Evolutionary conservation across 35 echinoderm and acorn worm species (phyloP).

Genomic region (Ptychodera flava): DNA sequence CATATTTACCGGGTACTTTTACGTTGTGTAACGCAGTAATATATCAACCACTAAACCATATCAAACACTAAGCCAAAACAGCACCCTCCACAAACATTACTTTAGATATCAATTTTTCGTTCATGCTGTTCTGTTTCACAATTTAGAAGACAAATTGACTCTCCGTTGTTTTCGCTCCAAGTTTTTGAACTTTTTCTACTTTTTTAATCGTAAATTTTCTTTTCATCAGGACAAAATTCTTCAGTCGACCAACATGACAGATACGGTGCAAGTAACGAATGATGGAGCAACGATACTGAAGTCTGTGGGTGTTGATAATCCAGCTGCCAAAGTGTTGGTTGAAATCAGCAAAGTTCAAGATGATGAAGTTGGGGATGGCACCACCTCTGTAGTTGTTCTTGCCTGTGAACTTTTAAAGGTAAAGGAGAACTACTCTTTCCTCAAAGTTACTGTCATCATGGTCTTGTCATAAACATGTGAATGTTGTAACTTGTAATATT

Average conservation of each 20-base stretch:
- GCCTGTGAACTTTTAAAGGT: constrained; percentile 95
- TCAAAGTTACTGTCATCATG: neutral
- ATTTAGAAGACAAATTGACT: too few relatives aligned
- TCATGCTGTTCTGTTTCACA: too few relatives aligned
- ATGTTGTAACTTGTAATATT: too few relatives aligned
- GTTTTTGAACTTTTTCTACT: too few relatives aligned
- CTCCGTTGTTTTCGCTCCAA: too few relatives aligned
- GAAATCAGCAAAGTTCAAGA: constrained; percentile 98
- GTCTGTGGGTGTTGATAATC: constrained; percentile 83
- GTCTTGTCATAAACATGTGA: neutral
- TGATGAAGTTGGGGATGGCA: constrained; percentile 99
- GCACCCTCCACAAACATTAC: too few relatives aligned
- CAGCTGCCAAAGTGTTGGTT: constrained; percentile 86
- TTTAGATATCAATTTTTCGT: too few relatives aligned
- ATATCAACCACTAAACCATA: too few relatives aligned
- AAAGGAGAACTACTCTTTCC: constrained; percentile 24
- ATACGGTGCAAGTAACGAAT: constrained; percentile 73
- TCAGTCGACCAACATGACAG: constrained; percentile 54
- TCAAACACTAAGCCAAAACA: too few relatives aligned
- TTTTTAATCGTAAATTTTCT: too few relatives aligned
- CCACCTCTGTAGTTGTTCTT: constrained; percentile 85
- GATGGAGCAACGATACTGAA: constrained; percentile 94
- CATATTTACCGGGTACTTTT: too few relatives aligned
- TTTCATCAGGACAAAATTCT: constrained; percentile 98
- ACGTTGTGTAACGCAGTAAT: too few relatives aligned